Percentiles rank a stretch among this genome's conserved stretches.
Conservation (phyloP, 92 coral and sea anemone genomes). For the Heteractis magnifica region DNA sequence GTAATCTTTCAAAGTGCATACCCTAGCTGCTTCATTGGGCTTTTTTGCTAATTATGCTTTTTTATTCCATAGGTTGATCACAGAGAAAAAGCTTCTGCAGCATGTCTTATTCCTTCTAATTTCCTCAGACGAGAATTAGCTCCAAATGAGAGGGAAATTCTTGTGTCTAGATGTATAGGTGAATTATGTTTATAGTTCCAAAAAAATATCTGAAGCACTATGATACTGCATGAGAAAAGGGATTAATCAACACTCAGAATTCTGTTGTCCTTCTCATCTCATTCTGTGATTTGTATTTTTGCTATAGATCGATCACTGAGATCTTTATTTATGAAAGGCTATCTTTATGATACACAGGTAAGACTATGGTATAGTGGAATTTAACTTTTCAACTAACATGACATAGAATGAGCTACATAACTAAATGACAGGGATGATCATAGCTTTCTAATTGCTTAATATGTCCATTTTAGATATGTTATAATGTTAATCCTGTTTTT, state of each 20-base stretch:
- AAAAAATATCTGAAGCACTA: not conserved
- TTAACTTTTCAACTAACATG: no score
- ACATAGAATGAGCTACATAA: not conserved
- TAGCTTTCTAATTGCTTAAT: no score
- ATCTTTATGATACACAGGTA: slow-evolving; percentile 82
- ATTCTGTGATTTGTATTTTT: not conserved
- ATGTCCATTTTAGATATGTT: no score
- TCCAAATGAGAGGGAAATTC: slow-evolving; percentile 77
- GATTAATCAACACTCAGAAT: not conserved
- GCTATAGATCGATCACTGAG: slow-evolving; percentile 88
- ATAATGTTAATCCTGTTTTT: no score
- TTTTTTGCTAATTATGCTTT: not conserved
- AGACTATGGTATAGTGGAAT: not conserved
- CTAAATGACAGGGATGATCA: not conserved
- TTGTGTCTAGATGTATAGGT: slow-evolving; percentile 89
- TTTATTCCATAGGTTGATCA: slow-evolving; percentile 72
- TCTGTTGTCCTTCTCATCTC: not conserved
- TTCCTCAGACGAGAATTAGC: slow-evolving; percentile 72
- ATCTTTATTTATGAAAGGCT: slow-evolving; percentile 80
- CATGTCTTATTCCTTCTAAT: slow-evolving; percentile 75
- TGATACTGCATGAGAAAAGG: not conserved
- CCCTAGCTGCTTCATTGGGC: no score
- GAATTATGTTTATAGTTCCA: not conserved
- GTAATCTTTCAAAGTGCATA: not conserved
- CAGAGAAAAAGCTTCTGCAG: slow-evolving; percentile 92